phyloP scores from a whole-genome alignment of 2,113 vertebrate genomes.

The Zosterops lateralis region DNA sequence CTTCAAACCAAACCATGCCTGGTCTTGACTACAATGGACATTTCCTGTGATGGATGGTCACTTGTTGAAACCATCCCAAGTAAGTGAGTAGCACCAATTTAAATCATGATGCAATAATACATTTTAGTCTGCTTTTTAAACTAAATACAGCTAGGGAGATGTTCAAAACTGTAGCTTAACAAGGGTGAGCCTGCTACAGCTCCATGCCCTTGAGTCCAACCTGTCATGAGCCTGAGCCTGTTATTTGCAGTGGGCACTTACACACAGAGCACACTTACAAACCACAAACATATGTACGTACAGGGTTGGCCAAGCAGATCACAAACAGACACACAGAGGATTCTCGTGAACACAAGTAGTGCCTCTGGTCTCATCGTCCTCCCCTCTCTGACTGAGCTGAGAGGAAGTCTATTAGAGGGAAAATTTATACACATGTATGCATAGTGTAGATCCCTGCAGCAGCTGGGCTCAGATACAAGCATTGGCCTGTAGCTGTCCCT shows the following conservation, averaged over 20 bases:
- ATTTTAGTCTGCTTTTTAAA: neutral
- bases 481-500: neutral
- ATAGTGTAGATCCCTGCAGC: neutral
- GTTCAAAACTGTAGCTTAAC: neutral
- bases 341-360: neutral
- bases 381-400: neutral
- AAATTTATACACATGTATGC: neutral
- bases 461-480: neutral
- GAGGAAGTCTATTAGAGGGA: neutral
- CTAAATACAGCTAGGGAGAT: neutral
- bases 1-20: neutral
- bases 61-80: neutral
- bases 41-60: neutral
- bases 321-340: neutral
- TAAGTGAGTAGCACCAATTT: neutral
- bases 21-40: neutral
- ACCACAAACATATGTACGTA: fast-evolving
- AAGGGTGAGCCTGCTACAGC: fast-evolving
- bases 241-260: neutral
- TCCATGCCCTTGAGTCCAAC: neutral
- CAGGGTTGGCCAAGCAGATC: neutral
- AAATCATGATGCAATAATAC: neutral
- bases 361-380: neutral
- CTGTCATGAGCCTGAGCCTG: neutral
- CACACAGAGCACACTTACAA: neutral